phyloP scores from a whole-genome alignment of 2,797 vertebrate genomes.

The Hypotaenidia okinawae region DNA sequence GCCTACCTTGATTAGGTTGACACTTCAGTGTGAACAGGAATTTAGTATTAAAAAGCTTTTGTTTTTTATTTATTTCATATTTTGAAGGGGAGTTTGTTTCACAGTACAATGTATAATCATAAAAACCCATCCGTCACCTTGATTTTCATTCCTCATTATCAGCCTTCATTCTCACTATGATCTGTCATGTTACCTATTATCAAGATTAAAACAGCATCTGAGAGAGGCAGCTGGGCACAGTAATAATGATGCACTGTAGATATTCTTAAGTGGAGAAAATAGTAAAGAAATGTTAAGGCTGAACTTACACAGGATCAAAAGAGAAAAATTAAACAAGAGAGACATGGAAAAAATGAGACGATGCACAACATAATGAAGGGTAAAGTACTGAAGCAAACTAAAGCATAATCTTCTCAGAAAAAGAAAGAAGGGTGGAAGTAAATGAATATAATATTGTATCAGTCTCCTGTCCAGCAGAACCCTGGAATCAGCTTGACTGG shows the following conservation, averaged over 20 bases:
- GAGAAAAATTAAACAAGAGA: conserved; percentile 29
- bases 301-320: conserved; percentile 13
- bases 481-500: background rate
- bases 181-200: background rate
- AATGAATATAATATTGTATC: background rate
- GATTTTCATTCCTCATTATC: conserved; percentile 1
- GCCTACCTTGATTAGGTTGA: background rate
- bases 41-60: background rate
- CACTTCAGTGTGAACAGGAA: background rate
- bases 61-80: background rate
- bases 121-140: background rate
- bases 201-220: conserved; percentile 33
- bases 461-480: background rate
- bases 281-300: conserved; percentile 19
- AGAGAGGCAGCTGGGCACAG: conserved; percentile 27
- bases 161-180: conserved; percentile 46
- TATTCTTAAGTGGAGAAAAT: background rate
- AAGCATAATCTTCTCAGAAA: background rate
- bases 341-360: background rate
- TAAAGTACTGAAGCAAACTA: background rate
- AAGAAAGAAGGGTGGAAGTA: background rate
- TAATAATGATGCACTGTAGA: background rate
- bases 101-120: background rate
- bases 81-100: background rate
- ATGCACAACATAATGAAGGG: conserved; percentile 8